A percentile compares a stretch with the other conserved stretches of the same genome.
Conservation (phyloP, 2,888 invertebrate genomes). For the Augochlorella aurata region DNA sequence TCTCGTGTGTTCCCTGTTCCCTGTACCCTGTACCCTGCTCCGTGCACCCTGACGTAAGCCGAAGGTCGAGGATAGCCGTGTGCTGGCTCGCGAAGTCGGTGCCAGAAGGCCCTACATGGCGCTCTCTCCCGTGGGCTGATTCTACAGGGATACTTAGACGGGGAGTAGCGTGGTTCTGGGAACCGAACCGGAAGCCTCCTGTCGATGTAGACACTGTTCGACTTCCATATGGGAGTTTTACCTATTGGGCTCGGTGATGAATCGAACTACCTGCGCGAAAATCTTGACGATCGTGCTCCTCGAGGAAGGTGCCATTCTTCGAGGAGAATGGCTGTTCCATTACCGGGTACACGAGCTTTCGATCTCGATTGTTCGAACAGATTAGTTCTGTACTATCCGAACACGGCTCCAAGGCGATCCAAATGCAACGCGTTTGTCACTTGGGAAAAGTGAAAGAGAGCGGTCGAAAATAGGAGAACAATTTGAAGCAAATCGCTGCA, state of each 20-base stretch:
- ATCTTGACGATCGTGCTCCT: neutral
- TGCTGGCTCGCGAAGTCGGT: neutral
- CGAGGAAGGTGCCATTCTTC: too few relatives aligned
- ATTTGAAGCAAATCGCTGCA: too few relatives aligned
- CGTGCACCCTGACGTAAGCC: constrained; percentile 32
- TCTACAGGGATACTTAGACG: constrained; percentile 23
- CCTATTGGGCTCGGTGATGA: neutral
- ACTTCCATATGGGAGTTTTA: neutral
- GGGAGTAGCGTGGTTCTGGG: constrained; percentile 36
- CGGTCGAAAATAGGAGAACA: too few relatives aligned
- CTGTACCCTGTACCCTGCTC: too few relatives aligned
- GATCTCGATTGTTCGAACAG: too few relatives aligned
- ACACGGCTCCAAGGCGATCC: too few relatives aligned
- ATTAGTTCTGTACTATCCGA: too few relatives aligned
- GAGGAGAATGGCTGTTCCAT: too few relatives aligned
- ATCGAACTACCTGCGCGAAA: neutral
- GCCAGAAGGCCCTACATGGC: constrained; percentile 41
- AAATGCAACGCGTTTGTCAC: too few relatives aligned
- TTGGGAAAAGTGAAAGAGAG: too few relatives aligned
- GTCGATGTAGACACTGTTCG: neutral
- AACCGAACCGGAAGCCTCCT: constrained; percentile 17
- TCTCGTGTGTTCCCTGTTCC: constrained; percentile 13
- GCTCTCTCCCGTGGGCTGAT: constrained; percentile 33
- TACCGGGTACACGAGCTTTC: too few relatives aligned
- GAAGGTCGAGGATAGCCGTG: constrained; percentile 44